Conservation (phyloP, 1,140 invertebrate genomes). For the Meloidogyne hapla region DNA sequence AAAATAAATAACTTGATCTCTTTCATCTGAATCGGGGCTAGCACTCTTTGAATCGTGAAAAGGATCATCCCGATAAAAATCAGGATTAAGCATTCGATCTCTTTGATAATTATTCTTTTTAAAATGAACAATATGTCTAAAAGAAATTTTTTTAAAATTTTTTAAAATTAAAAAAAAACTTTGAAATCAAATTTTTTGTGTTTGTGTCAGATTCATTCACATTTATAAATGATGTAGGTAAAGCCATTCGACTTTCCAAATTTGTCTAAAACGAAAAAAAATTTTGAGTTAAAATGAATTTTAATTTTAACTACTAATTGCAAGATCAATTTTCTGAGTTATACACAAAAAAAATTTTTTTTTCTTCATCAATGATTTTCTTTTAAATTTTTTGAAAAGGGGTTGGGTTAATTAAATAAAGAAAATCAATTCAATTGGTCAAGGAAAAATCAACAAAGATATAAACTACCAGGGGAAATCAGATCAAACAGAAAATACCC, state of each 20-base stretch:
- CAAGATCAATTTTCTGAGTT: no score
- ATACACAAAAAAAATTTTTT: no score
- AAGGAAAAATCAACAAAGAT: no score
- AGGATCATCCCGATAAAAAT: conserved; percentile 5
- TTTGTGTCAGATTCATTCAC: not conserved
- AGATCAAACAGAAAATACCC: no score
- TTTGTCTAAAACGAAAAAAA: not conserved
- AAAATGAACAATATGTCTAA: not conserved
- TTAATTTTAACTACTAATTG: no score
- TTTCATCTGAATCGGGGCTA: not conserved
- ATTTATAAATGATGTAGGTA: not conserved
- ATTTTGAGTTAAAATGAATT: no score
- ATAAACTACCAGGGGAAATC: no score
- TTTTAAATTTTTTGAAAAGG: no score
- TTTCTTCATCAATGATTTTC: no score
- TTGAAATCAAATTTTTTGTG: not conserved
- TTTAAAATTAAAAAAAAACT: not conserved
- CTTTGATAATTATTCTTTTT: not conserved
- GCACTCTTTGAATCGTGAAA: not conserved
- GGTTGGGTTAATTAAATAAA: no score
- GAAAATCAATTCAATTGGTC: no score
- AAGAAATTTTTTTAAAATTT: not conserved
- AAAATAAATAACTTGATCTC: conserved; percentile 9
- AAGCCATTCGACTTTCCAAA: not conserved
- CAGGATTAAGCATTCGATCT: not conserved